These are phyloP conservation scores for Aethes cnicana DNA, from an alignment of 2,888 invertebrate species.

Conservation along the genomic window DNA sequence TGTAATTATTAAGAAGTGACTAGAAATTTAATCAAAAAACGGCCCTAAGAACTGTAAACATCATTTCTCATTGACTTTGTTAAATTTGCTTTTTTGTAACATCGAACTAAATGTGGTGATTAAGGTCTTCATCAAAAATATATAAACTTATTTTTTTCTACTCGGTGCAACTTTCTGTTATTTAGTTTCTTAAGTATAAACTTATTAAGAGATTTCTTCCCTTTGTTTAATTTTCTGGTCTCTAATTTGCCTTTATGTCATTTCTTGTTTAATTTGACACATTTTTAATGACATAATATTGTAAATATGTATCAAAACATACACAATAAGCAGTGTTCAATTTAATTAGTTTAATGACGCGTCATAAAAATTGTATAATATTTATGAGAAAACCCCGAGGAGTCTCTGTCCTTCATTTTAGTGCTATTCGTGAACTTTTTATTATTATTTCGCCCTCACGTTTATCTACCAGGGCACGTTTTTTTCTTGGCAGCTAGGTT, in stretches of 20 bases:
- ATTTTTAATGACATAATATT: conserved; percentile 36
- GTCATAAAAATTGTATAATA: conserved; percentile 49
- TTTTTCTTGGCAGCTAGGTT: conserved; percentile 27
- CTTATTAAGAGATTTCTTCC: too few relatives aligned
- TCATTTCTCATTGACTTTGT: conserved; percentile 37
- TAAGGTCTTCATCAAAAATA: conserved; percentile 35
- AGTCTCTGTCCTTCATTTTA: background rate
- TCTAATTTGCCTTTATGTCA: conserved; percentile 44
- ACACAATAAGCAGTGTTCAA: conserved; percentile 45
- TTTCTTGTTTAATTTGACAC: conserved; percentile 65
- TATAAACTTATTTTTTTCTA: conserved; percentile 41
- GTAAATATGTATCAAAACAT: conserved; percentile 10
- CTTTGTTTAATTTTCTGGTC: too few relatives aligned
- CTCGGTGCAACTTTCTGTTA: conserved; percentile 25
- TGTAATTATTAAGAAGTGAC: conserved; percentile 61
- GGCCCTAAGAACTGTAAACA: conserved; percentile 50
- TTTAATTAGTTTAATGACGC: conserved; percentile 47
- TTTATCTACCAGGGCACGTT: conserved; percentile 9
- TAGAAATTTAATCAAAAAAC: conserved; percentile 39
- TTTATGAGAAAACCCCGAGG: conserved; percentile 4
- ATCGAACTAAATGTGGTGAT: conserved; percentile 32
- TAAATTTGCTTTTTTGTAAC: conserved; percentile 27
- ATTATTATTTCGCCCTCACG: background rate
- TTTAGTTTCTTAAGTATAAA: conserved; percentile 30
- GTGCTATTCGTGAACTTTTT: background rate